A percentile compares a stretch with the other conserved stretches of the same genome.
Evolutionary conservation across 1,140 invertebrate genomes (phyloP).

Genomic region (Pachyrhynchus sulphureomaculatus): DNA sequence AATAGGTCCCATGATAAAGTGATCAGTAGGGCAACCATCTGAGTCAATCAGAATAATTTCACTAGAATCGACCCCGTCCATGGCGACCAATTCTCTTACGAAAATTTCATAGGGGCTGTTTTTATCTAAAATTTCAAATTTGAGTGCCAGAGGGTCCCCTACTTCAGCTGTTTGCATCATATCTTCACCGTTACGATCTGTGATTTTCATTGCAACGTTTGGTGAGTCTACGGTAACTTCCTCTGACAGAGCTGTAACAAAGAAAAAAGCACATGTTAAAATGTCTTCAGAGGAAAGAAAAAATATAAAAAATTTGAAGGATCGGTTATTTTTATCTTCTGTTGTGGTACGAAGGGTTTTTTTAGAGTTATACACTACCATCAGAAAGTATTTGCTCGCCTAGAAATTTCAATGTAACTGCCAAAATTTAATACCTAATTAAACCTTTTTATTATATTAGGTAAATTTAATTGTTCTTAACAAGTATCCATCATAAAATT

Average conservation of each 20-base stretch:
- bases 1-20: constrained; percentile 89
- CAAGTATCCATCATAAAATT: too few relatives aligned
- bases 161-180: constrained; percentile 82
- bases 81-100: constrained; percentile 88
- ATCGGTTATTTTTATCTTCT: neutral
- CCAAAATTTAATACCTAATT: too few relatives aligned
- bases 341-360: neutral
- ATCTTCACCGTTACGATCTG: constrained; percentile 77
- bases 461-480: too few relatives aligned
- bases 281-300: too few relatives aligned
- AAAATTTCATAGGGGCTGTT: constrained; percentile 94
- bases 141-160: constrained; percentile 84
- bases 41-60: constrained; percentile 91
- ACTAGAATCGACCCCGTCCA: constrained; percentile 89
- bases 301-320: too few relatives aligned
- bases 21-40: constrained; percentile 89
- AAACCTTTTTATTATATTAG: too few relatives aligned
- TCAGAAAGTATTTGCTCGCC: too few relatives aligned
- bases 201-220: constrained; percentile 92
- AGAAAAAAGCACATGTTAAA: too few relatives aligned
- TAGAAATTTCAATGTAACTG: too few relatives aligned
- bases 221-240: constrained; percentile 89
- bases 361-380: too few relatives aligned
- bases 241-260: constrained; percentile 64
- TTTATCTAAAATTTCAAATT: constrained; percentile 88